A percentile compares a stretch with the other conserved stretches of the same genome.
phyloP scores from a whole-genome alignment of 2,113 vertebrate genomes.

The Cyprinodon brontotheroides region DNA sequence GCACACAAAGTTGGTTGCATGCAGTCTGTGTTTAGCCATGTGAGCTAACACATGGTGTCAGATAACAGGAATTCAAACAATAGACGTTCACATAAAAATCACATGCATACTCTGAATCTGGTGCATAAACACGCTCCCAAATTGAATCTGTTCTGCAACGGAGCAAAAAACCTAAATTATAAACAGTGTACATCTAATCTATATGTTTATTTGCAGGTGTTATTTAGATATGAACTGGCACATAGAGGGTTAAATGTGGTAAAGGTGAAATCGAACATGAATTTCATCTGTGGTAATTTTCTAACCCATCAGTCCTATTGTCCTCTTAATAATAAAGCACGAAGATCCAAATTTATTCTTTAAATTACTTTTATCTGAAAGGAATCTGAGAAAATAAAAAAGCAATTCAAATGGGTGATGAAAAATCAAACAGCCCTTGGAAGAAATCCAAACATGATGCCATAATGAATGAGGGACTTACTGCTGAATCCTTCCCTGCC shows the following conservation, averaged over 20 bases:
- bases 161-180: slow-evolving; percentile 19
- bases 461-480: slow-evolving; percentile 74
- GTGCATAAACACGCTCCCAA: slow-evolving; percentile 48
- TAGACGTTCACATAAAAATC: slow-evolving; percentile 47
- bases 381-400: background rate
- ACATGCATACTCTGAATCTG: slow-evolving; percentile 8
- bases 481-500: slow-evolving; percentile 95
- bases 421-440: slow-evolving; percentile 3
- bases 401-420: background rate
- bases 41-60: slow-evolving; percentile 42
- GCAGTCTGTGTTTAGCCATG: slow-evolving; percentile 27
- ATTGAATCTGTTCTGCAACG: slow-evolving; percentile 23
- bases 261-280: slow-evolving; percentile 27
- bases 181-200: slow-evolving; percentile 20
- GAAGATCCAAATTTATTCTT: background rate
- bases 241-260: slow-evolving; percentile 8
- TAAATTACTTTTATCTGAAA: background rate
- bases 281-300: slow-evolving; percentile 24
- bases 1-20: slow-evolving; percentile 39
- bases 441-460: slow-evolving; percentile 10
- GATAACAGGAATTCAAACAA: slow-evolving; percentile 56
- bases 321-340: background rate
- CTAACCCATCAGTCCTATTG: background rate
- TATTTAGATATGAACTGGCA: slow-evolving; percentile 7
- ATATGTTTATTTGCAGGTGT: slow-evolving; percentile 13